phyloP scores from a whole-genome alignment of 1,140 invertebrate species.

The Diabrotica virgifera region DNA sequence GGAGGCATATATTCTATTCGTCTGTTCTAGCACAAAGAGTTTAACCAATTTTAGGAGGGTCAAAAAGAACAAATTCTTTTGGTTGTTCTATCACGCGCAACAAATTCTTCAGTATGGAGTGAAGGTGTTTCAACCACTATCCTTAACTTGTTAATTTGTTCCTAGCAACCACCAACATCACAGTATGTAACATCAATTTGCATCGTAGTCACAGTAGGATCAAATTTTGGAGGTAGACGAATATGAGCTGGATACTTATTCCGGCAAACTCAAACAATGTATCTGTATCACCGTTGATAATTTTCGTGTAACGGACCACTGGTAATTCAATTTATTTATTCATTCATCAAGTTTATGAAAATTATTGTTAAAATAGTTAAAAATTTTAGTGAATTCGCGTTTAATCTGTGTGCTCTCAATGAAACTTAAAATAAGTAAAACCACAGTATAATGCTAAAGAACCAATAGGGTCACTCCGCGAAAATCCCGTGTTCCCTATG shows the following conservation, averaged over 20 bases:
- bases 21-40: constrained; percentile 96
- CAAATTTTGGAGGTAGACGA: constrained; percentile 98
- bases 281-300: constrained; percentile 96
- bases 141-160: constrained; percentile 97
- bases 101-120: constrained; percentile 97
- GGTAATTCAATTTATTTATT: too few species aligned
- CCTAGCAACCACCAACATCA: constrained; percentile 99
- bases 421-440: too few species aligned
- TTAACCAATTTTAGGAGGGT: constrained; percentile 97
- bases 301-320: constrained; percentile 97
- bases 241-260: constrained; percentile 99
- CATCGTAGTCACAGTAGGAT: constrained; percentile 99
- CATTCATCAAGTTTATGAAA: too few species aligned
- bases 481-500: too few species aligned
- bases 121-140: constrained; percentile 99
- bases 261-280: constrained; percentile 84
- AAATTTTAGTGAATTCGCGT: too few species aligned
- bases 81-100: constrained; percentile 99
- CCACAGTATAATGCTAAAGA: too few species aligned
- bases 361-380: too few species aligned
- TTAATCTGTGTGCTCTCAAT: too few species aligned
- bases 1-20: constrained; percentile 97
- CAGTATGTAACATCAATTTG: constrained; percentile 99
- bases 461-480: too few species aligned
- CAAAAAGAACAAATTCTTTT: constrained; percentile 96